Evolutionary conservation across 1,140 invertebrate genomes (phyloP).

Genomic region (Caenorhabditis briggsae): DNA sequence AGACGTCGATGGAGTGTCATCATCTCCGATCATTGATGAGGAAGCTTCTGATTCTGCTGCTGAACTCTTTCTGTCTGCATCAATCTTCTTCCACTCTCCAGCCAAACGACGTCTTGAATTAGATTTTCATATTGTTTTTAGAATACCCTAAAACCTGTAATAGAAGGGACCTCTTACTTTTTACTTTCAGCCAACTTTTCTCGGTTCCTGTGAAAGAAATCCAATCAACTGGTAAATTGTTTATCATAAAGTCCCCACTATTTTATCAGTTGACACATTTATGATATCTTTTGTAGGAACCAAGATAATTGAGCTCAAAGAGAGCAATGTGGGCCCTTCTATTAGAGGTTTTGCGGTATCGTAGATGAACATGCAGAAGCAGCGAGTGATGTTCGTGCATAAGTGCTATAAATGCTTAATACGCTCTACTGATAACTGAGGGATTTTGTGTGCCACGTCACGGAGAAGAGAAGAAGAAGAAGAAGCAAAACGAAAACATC

Average conservation of each 20-base stretch:
- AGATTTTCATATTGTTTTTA: too few species aligned
- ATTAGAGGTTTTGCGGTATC: too few species aligned
- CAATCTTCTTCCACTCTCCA: constrained; percentile 48
- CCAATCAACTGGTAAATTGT: too few species aligned
- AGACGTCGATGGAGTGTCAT: constrained; percentile 51
- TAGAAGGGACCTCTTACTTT: too few species aligned
- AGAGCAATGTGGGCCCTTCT: too few species aligned
- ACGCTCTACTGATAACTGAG: not conserved
- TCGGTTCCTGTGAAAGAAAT: too few species aligned
- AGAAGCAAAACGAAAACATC: not conserved
- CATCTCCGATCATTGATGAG: constrained; percentile 30
- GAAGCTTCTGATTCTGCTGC: constrained; percentile 35
- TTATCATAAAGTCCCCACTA: too few species aligned
- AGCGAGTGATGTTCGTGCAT: constrained; percentile 7
- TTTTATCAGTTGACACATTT: too few species aligned
- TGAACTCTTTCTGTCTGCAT: constrained; percentile 34
- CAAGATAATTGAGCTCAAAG: too few species aligned
- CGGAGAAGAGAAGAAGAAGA: constrained; percentile 7
- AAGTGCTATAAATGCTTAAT: not conserved
- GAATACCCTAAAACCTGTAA: too few species aligned
- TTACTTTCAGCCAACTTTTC: too few species aligned
- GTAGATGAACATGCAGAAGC: not conserved
- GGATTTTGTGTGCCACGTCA: constrained; percentile 38
- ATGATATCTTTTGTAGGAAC: too few species aligned
- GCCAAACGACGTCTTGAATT: constrained; percentile 27